Evolutionary conservation across 2,797 vertebrate genomes (phyloP).

Genomic region (Amphiprion clarkii): DNA sequence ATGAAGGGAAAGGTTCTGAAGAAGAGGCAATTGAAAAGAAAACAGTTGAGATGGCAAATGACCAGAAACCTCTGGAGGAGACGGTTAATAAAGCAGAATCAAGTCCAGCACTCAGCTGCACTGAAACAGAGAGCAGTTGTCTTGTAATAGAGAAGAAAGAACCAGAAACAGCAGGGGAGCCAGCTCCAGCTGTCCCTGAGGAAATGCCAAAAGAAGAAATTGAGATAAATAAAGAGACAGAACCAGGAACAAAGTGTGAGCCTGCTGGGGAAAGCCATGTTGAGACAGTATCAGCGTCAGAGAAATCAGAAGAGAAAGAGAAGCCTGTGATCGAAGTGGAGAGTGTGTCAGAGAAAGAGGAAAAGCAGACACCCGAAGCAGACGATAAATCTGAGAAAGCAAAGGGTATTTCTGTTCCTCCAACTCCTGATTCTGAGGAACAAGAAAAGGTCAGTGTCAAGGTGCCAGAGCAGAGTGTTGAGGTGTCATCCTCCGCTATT

Average conservation of each 20-base stretch:
- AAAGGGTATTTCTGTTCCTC: constrained; percentile 11
- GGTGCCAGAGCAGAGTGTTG: constrained; percentile 33
- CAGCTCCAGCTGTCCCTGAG: not conserved
- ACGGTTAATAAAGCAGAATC: constrained; percentile 37
- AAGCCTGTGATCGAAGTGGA: constrained; percentile 2
- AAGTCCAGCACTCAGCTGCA: constrained; percentile 3
- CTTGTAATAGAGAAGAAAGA: constrained; percentile 49
- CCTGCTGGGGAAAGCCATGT: constrained; percentile 22
- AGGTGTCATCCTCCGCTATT: constrained; percentile 34
- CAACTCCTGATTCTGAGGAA: constrained; percentile 33
- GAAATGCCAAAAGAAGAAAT: constrained; percentile 46
- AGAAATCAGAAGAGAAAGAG: constrained; percentile 37
- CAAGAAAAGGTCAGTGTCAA: constrained; percentile 37
- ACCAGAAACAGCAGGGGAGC: constrained; percentile 21
- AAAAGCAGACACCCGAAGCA: constrained; percentile 28
- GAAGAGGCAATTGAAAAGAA: constrained; percentile 31
- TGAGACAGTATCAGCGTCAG: constrained; percentile 33
- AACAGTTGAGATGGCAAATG: constrained; percentile 34
- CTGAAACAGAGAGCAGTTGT: constrained; percentile 40
- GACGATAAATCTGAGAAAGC: constrained; percentile 38
- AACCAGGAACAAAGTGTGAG: constrained; percentile 28
- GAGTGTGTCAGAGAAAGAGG: constrained; percentile 18
- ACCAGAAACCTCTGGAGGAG: constrained; percentile 42
- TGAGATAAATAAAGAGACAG: constrained; percentile 34
- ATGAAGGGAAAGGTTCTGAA: constrained; percentile 31